A percentile compares a stretch with the other conserved stretches of the same genome.
These are phyloP conservation scores for Lagothrix lagotricha DNA, from an alignment of 2,797 vertebrate species.

Conservation along the genomic window DNA sequence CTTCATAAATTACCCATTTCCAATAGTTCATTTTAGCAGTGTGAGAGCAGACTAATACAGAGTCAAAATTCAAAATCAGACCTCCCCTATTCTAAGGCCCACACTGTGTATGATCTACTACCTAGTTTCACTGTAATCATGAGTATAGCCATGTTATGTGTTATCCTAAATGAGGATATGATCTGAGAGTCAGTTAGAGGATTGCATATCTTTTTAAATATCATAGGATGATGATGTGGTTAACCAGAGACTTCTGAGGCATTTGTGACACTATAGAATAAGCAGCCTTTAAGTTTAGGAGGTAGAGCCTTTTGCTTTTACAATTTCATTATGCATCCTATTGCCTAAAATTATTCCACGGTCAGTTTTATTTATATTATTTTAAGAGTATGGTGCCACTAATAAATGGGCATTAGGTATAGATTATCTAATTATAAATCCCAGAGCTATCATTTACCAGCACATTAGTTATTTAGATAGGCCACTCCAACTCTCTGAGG, in stretches of 20 bases:
- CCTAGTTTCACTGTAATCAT: neutral
- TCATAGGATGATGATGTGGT: neutral
- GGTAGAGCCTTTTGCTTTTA: neutral
- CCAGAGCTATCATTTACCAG: neutral
- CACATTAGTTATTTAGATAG: neutral
- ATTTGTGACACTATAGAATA: neutral
- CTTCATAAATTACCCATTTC: neutral
- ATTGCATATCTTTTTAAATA: neutral
- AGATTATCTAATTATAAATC: neutral
- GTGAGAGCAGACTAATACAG: neutral
- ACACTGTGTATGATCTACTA: neutral
- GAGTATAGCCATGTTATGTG: neutral
- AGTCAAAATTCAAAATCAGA: neutral
- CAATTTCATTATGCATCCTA: neutral
- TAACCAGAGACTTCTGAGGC: neutral
- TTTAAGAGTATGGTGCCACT: neutral
- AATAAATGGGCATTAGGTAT: neutral
- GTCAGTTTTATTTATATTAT: neutral
- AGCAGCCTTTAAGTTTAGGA: neutral
- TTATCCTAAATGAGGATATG: neutral
- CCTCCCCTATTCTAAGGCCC: neutral
- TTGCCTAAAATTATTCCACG: neutral
- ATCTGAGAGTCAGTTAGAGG: neutral
- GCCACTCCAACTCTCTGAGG: neutral
- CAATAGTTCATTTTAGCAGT: neutral